phyloP scores from a whole-genome alignment of 2,797 vertebrate species.

The Eupleurogrammus muticus region DNA sequence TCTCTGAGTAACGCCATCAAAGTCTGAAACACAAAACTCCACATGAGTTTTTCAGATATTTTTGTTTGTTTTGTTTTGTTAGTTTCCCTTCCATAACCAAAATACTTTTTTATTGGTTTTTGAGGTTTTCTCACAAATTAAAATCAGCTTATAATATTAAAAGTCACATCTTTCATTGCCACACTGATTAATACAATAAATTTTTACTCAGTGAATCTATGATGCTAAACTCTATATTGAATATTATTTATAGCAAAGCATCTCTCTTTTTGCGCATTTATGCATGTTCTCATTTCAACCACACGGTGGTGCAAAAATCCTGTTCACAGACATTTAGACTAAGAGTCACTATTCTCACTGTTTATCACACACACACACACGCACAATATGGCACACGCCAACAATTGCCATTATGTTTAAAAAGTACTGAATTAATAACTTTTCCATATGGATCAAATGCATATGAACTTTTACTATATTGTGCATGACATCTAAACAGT shows the following conservation, averaged over 20 bases:
- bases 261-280: too few species aligned
- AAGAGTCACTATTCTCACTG: neutral
- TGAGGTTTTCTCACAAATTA: neutral
- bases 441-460: too few species aligned
- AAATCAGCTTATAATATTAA: neutral
- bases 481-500: too few species aligned
- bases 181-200: neutral
- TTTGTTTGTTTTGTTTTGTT: neutral
- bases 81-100: neutral
- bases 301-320: slow-evolving; percentile 45
- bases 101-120: too few species aligned
- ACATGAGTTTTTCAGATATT: neutral
- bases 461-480: too few species aligned
- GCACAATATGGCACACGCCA: neutral
- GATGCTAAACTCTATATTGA: neutral
- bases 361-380: too few species aligned
- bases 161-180: too few species aligned
- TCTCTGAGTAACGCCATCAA: neutral
- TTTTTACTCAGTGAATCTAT: neutral
- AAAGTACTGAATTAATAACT: neutral
- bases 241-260: neutral
- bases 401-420: neutral
- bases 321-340: neutral
- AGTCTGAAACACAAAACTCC: neutral
- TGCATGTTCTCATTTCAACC: slow-evolving; percentile 27